A percentile compares a stretch with the other conserved stretches of the same genome.
These are phyloP conservation scores for Aphidius ervi DNA, from an alignment of 1,140 invertebrate species.

Conservation along the genomic window DNA sequence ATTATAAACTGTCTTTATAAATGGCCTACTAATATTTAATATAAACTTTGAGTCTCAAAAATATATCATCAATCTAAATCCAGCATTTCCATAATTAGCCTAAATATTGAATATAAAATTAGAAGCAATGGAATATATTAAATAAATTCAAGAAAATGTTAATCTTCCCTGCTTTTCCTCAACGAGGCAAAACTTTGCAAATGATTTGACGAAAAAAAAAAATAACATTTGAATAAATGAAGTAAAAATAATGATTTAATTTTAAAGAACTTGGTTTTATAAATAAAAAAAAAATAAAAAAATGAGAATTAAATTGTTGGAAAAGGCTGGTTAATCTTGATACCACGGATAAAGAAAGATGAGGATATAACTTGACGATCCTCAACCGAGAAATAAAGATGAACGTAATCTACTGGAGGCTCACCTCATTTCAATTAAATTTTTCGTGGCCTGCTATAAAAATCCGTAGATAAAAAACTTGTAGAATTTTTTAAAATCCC, in stretches of 20 bases:
- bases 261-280: too few species aligned
- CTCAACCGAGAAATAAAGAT: neutral
- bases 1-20: too few species aligned
- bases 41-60: too few species aligned
- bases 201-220: slow-evolving; percentile 4
- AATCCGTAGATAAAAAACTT: slow-evolving; percentile 6
- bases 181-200: neutral
- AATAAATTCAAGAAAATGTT: slow-evolving; percentile 17
- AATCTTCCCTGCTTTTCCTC: slow-evolving; percentile 4
- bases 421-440: slow-evolving; percentile 20
- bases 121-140: slow-evolving; percentile 17
- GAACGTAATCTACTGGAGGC: slow-evolving; percentile 13
- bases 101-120: slow-evolving; percentile 22
- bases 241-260: neutral
- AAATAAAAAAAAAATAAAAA: neutral
- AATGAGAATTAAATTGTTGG: neutral
- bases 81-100: slow-evolving; percentile 17
- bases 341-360: neutral
- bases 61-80: neutral
- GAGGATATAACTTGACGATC: neutral
- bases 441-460: neutral
- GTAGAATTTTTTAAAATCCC: neutral
- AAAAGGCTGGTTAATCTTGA: neutral
- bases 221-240: neutral
- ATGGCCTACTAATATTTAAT: too few species aligned